Base-by-base conservation (phyloP, 2,888 invertebrate genomes). In the Drosophila crucigera region DNA sequence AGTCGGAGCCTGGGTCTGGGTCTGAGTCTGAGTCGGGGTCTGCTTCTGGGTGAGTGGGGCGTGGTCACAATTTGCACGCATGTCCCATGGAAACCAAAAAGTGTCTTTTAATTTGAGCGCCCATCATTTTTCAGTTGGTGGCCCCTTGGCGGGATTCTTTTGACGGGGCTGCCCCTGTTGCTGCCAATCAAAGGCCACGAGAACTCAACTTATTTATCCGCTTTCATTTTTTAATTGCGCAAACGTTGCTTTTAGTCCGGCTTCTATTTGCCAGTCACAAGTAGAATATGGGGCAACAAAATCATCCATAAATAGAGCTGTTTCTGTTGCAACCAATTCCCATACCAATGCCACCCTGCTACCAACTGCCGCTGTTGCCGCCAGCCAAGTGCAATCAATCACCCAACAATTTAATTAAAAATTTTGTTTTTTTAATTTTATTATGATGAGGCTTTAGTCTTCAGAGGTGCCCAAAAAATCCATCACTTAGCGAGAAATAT, bases 151-250 rank as follows among this genome's bases (percentile, higher is more conserved):
- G 22, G 22, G 16, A 47, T 22, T 47, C 47, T 16, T 47, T 22
- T 22, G 16, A 22, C 4, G 22, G 7, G 22, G 22, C 22, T 16
- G 5, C 41, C 41, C 22, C 5, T 43, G 43, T 22, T 43, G 43
- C 43, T 43, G 16, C 4, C 47, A 47, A 82, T 84, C 90, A 84
- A 87, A 89, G 83, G 83, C 80, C 70, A 83, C 68, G 55, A 71
- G 70, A 71, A 62, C 67, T 64, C 68, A 79, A 84, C 74, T 77
- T 88, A 82, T 89, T 82, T 87, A 87, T 88, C 70, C 63, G 90
- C 88, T 82, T 89, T 88, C 77, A 83, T 76, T 82, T 83, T 84
- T 65, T 84, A 84, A 84, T 84, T 89, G 85, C 88, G 85, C 74
- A 73, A 64, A 78, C 65, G 67, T 73, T 78, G 66, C 72, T 70